Evolutionary conservation across 2,888 invertebrate genomes (phyloP).

Genomic region (Calliopum simillimum): DNA sequence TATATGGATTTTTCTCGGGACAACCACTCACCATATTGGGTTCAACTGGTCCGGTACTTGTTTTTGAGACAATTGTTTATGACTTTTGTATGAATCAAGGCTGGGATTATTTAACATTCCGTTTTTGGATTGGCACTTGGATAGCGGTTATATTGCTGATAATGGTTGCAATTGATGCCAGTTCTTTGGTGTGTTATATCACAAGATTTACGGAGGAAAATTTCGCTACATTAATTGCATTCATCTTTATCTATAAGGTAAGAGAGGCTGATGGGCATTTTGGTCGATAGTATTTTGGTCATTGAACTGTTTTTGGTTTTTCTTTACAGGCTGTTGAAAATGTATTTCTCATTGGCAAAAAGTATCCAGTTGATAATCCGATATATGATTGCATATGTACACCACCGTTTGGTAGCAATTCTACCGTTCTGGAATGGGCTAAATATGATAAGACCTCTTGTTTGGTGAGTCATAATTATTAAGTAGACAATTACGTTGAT

Average conservation of each 20-base stretch:
- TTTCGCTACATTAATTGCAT: constrained; percentile 95
- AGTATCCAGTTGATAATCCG: constrained; percentile 77
- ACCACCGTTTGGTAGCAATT: constrained; percentile 69
- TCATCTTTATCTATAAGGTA: constrained; percentile 97
- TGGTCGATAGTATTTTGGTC: background rate
- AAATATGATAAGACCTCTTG: constrained; percentile 75
- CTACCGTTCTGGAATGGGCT: constrained; percentile 70
- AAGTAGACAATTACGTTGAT: too few species aligned
- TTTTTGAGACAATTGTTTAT: constrained; percentile 97
- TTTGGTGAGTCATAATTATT: constrained; percentile 70
- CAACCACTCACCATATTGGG: constrained; percentile 95
- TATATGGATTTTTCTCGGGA: constrained; percentile 94
- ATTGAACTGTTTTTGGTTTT: constrained; percentile 3
- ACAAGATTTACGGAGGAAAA: constrained; percentile 99
- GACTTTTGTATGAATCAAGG: constrained; percentile 86
- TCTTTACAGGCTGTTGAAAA: constrained; percentile 90
- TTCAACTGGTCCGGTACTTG: constrained; percentile 96
- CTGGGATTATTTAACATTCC: constrained; percentile 94
- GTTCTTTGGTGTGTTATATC: constrained; percentile 96
- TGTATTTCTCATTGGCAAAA: constrained; percentile 86
- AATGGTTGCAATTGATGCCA: constrained; percentile 94
- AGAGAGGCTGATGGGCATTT: background rate
- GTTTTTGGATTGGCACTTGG: constrained; percentile 97
- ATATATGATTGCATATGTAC: constrained; percentile 77
- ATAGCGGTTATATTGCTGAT: constrained; percentile 85